Evolutionary conservation across 1,140 invertebrate genomes (phyloP).

Genomic region (Eubasilissa regina): DNA sequence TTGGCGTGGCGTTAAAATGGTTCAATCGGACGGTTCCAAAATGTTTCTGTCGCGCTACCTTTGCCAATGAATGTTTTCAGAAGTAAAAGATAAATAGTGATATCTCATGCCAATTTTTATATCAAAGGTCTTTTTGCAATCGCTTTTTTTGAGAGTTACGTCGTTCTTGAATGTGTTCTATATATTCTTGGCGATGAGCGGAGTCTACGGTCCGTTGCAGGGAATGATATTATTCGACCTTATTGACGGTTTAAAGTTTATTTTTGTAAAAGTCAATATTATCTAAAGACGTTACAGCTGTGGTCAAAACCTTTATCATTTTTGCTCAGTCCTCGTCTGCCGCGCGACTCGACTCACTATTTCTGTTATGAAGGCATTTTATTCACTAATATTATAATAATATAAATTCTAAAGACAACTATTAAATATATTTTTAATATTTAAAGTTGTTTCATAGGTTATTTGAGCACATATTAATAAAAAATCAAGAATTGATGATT

Average conservation of each 20-base stretch:
- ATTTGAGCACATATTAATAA: too few relatives aligned
- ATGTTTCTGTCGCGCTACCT: slow-evolving; percentile 1
- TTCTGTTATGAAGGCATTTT: too few relatives aligned
- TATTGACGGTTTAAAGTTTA: slow-evolving; percentile 1
- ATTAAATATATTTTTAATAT: too few relatives aligned
- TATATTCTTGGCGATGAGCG: slow-evolving; percentile 21
- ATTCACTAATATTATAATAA: too few relatives aligned
- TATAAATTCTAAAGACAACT: too few relatives aligned
- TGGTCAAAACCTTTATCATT: too few relatives aligned
- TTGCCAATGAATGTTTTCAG: not conserved
- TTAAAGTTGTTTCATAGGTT: too few relatives aligned
- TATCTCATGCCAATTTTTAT: slow-evolving; percentile 22
- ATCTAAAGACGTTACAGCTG: too few relatives aligned
- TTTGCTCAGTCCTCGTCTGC: too few relatives aligned
- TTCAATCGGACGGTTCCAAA: not conserved
- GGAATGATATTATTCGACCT: slow-evolving; percentile 38
- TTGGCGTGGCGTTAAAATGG: not conserved
- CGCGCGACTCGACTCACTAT: too few relatives aligned
- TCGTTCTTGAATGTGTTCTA: slow-evolving; percentile 1
- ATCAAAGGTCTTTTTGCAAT: not conserved
- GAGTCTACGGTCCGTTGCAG: slow-evolving; percentile 20
- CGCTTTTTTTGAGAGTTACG: slow-evolving; percentile 1
- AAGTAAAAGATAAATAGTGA: not conserved
- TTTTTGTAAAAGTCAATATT: too few relatives aligned
- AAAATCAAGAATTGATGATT: too few relatives aligned